Base-by-base conservation (phyloP, 2,888 invertebrate species). In the Aleiodes alternator region DNA sequence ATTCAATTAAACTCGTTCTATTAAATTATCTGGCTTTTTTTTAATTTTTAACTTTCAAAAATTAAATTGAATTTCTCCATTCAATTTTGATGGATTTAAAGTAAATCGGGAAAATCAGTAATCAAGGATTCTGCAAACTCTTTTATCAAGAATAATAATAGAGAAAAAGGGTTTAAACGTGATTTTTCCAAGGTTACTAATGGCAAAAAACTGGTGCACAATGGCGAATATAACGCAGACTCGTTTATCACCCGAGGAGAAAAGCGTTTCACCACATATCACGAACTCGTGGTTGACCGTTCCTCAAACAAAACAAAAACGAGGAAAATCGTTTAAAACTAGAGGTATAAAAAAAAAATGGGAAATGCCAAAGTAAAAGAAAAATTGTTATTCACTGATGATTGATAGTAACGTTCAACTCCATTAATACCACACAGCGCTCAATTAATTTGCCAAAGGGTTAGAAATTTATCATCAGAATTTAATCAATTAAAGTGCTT, bases 381-480 rank as follows among this genome's bases (percentile, higher is more conserved):
- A 66, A 69, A 68, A 73, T 56, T 66, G 71, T 34, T 73, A 70
- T 64, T 53, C 16, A 80, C 66, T 76, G 75, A 78, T 82, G 82
- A 82, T 82, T 81, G 80, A 82, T 81, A 78, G 81, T 80, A 72
- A 68, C 77, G 76, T 80, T 78, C 76, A 80, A 82, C 81, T 82
- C 73, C 72, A 79, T 82, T 79, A 80, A 80, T 78, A 79, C 75
- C 72, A 59, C 77, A 80, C 76, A 71, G 76, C 79, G 80, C 29
- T 78, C 72, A 75, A 79, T 78, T 78, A 73, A 79, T 78, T 73
- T 71, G 11, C 23, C 29, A 57, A 57, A 23, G 11, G 43, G 9
- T 8, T 9, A 9, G 9, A 57, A 31, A 57, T 57, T 57, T 29
- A 57, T 57, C 57, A 29, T 9, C 23, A 16, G 57, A 57, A 11